Base-by-base conservation (phyloP, 2,888 invertebrate species). In the Sminthurides aquaticus region DNA sequence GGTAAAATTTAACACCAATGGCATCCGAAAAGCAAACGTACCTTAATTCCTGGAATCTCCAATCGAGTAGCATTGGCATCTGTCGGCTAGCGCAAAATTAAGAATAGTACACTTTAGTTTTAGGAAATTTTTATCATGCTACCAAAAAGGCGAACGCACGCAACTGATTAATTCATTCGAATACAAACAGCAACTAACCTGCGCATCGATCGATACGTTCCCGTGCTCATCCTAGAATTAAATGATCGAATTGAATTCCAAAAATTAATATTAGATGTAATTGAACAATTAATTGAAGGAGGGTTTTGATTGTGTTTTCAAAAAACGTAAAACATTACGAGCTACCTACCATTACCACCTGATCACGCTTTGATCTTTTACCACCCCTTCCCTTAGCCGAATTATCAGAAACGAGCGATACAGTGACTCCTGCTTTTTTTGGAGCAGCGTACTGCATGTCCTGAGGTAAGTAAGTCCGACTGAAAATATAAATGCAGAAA, bases 21-120 rank as follows among this genome's bases (percentile, higher is more conserved):
- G n/a, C n/a, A n/a, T n/a, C n/a, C 18, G 43, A 18, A 43, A 43
- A 43, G 1, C 22, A 26, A 54, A 61, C 48, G 25, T 61, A 69
- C 84, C 68, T 83, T 87, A 68, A 89, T 80, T 27, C 87, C 87
- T 20, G 88, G 88, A 71, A 89, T 81, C 76, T 86, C 86, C 75
- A 89, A 88, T 78, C 87, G 86, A 22, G 89, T 88, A 75, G 88
- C 88, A 2, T 87, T 86, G n/a, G 88, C 88, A 80, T 88, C 87
- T 5, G 87, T 87, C 18, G 88, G 88, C 88, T 88, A n/a, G n/a
- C n/a, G 81, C 1, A 78, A 77, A 55, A n/a, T n/a, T n/a, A n/a
- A n/a, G n/a, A n/a, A n/a, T n/a, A n/a, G n/a, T n/a, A n/a, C n/a
- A n/a, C n/a, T n/a, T n/a, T n/a, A n/a, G n/a, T n/a, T n/a, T n/a